Conservation (phyloP, 2,797 vertebrate genomes). For the Odontamblyopus rebecca region DNA sequence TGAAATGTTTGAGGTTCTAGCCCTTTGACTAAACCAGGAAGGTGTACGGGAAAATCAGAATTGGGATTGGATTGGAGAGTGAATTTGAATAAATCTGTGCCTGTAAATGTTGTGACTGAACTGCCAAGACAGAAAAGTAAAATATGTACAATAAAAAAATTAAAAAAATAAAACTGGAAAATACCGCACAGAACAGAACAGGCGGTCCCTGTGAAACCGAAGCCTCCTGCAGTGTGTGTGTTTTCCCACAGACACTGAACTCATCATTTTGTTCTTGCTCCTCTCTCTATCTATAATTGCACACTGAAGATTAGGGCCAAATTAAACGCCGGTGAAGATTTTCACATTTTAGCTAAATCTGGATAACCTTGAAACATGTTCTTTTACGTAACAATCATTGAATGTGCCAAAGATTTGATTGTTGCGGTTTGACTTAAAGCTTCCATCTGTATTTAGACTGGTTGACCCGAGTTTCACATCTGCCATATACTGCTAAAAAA, state of each 20-base stretch:
- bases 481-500: no score
- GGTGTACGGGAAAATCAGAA: no score
- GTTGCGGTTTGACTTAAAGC: no score
- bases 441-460: no score
- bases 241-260: constrained; percentile 41
- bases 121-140: neutral
- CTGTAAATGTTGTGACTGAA: neutral
- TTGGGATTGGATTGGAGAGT: no score
- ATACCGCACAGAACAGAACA: neutral
- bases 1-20: no score
- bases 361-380: neutral
- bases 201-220: constrained; percentile 40
- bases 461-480: no score
- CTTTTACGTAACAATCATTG: neutral
- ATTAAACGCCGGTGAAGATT: constrained; percentile 5
- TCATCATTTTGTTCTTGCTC: constrained; percentile 38
- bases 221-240: constrained; percentile 38
- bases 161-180: neutral
- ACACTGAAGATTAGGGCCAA: constrained; percentile 29
- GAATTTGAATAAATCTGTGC: neutral
- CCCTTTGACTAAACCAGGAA: no score
- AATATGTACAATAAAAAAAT: neutral
- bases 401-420: no score
- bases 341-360: neutral
- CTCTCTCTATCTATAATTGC: constrained; percentile 26